These are phyloP conservation scores for Oreonectes daqikongensis DNA, from an alignment of 2,797 vertebrate species.

Conservation along the genomic window DNA sequence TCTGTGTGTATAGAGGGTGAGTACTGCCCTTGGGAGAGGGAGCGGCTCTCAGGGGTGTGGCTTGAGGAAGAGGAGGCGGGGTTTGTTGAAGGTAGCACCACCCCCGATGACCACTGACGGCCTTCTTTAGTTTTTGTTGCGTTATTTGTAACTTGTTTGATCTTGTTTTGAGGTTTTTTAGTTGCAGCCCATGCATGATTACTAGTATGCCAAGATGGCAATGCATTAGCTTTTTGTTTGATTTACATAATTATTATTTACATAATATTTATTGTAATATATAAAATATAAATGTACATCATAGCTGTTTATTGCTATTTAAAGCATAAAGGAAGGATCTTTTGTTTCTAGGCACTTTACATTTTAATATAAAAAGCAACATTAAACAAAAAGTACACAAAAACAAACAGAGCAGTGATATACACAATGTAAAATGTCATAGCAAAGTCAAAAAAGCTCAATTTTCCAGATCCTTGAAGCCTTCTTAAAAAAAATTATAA, in stretches of 20 bases:
- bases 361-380: too few species aligned
- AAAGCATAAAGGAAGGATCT: background rate
- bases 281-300: background rate
- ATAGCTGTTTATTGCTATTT: background rate
- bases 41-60: conserved; percentile 83
- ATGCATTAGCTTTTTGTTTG: conserved; percentile 1
- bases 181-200: conserved; percentile 38
- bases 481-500: too few species aligned
- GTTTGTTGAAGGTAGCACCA: conserved; percentile 81
- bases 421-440: too few species aligned
- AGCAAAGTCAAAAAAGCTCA: too few species aligned
- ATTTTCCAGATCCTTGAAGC: too few species aligned
- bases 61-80: conserved; percentile 83
- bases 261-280: background rate
- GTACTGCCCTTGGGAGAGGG: conserved; percentile 85
- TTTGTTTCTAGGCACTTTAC: too few species aligned
- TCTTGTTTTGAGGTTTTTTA: conserved; percentile 16
- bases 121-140: conserved; percentile 17
- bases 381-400: too few species aligned
- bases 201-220: background rate
- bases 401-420: too few species aligned
- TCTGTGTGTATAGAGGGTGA: conserved; percentile 86
- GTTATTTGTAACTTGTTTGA: conserved; percentile 1
- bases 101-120: conserved; percentile 4
- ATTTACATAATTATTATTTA: background rate